Conservation (phyloP, 2,888 invertebrate species). For the Standfussiana lucernea region DNA sequence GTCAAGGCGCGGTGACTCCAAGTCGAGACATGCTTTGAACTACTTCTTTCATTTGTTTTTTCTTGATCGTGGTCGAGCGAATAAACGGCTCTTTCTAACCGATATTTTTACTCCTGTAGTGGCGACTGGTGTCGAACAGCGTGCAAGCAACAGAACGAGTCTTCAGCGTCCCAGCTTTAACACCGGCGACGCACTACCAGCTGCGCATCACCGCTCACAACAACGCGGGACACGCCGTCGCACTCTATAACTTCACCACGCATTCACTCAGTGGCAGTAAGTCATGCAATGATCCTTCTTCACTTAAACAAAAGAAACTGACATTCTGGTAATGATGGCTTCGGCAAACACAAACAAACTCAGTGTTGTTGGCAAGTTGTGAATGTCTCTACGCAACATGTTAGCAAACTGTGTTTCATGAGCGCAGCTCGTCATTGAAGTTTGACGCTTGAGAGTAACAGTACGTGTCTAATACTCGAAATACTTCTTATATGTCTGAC, state of each 20-base stretch:
- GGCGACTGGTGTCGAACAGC: conserved; percentile 95
- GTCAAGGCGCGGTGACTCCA: neutral
- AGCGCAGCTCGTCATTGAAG: neutral
- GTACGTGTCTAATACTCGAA: neutral
- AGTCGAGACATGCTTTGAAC: neutral
- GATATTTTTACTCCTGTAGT: conserved; percentile 83
- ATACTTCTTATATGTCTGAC: neutral
- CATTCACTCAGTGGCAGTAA: conserved; percentile 94
- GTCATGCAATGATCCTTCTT: conserved; percentile 67
- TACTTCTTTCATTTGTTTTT: neutral
- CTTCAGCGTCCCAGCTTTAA: conserved; percentile 94
- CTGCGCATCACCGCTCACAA: conserved; percentile 95
- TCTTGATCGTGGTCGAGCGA: neutral
- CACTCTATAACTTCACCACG: conserved; percentile 96
- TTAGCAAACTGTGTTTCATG: neutral
- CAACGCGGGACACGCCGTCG: conserved; percentile 96
- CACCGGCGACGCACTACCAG: conserved; percentile 94
- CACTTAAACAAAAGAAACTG: neutral
- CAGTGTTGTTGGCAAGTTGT: neutral
- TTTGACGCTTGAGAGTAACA: neutral
- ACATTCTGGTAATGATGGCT: neutral
- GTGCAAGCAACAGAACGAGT: conserved; percentile 95
- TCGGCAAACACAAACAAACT: neutral
- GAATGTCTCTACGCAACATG: neutral
- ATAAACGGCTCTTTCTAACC: neutral